Base-by-base conservation (phyloP, 2,888 invertebrate genomes). In the Drosophila histrio region DNA sequence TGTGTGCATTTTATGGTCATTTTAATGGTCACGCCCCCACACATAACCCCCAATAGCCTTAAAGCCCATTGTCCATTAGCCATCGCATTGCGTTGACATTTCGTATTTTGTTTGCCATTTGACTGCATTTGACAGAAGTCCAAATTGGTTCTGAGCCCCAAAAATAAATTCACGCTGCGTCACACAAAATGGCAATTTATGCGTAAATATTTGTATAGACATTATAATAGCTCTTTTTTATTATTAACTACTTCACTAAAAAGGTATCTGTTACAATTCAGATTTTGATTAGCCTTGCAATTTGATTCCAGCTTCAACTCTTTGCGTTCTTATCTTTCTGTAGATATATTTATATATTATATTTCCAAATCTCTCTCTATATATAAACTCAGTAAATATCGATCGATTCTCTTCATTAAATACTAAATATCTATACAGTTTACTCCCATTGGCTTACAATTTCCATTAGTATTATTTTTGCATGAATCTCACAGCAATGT, bases 121-220 rank as follows among this genome's bases (percentile, higher is more conserved):
- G 67, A 77, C 67, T 74, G 74, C 78, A 73, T 77, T 80, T 80
- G 77, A 78, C 77, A 69, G 47, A 63, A 58, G 43, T 56, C 58
- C 67, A 72, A 74, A 72, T 77, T 71, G 72, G 43, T 56, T 72
- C 26, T 34, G 38, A 17, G 13, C 57, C 32, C n/a, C n/a, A n/a
- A n/a, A 58, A 61, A 76, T 76, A 75, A 75, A 79, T 77, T 68
- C 56, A 49, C 64, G 61, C 56, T 57, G 58, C 39, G 34, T 15
- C 61, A 66, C 56, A 60, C 61, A 77, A 72, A 65, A 58, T 44
- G 41, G 28, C 61, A 72, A 43, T 76, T 52, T 71, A 30, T 41
- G 52, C 47, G 39, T 22, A 53, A 36, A 53, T 44, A 44, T 19
- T 38, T 58, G 19, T 52, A 46, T 24, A 30, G 1, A 17, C 7